Evolutionary conservation across 2,797 vertebrate genomes (phyloP).

Genomic region (Pantherophis alleghaniensis): DNA sequence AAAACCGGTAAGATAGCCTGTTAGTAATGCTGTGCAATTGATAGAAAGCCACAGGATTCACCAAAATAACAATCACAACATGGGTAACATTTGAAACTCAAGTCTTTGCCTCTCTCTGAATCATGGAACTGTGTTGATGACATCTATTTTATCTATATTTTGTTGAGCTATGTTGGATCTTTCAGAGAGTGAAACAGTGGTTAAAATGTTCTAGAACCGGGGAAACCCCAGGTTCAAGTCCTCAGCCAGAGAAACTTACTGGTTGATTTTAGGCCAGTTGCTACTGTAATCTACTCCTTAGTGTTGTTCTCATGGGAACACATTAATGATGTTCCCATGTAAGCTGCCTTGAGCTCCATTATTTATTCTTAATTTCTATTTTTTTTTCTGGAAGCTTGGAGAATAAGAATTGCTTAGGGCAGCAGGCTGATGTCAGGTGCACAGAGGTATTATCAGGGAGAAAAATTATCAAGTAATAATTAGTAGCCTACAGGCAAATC

Average conservation of each 20-base stretch:
- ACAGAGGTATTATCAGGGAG: not conserved
- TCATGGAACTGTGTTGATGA: not conserved
- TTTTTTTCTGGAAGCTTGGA: not conserved
- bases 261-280: not conserved
- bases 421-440: not conserved
- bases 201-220: not conserved
- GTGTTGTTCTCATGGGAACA: not conserved
- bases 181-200: not conserved
- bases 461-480: not conserved
- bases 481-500: not conserved
- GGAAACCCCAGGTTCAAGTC: not conserved
- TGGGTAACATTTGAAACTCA: not conserved
- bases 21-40: not conserved
- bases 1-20: not conserved
- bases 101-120: not conserved
- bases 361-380: not conserved
- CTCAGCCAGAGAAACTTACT: not conserved
- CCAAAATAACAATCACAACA: not conserved
- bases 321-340: not conserved
- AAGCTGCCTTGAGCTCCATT: not conserved
- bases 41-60: not conserved
- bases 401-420: not conserved
- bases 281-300: not conserved
- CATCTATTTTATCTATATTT: not conserved
- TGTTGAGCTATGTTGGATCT: not conserved